Evolutionary conservation across 1,140 invertebrate genomes (phyloP), one percentile per base, ranked within the genome.

Genomic region (Pogonomyrmex californicus): DNA sequence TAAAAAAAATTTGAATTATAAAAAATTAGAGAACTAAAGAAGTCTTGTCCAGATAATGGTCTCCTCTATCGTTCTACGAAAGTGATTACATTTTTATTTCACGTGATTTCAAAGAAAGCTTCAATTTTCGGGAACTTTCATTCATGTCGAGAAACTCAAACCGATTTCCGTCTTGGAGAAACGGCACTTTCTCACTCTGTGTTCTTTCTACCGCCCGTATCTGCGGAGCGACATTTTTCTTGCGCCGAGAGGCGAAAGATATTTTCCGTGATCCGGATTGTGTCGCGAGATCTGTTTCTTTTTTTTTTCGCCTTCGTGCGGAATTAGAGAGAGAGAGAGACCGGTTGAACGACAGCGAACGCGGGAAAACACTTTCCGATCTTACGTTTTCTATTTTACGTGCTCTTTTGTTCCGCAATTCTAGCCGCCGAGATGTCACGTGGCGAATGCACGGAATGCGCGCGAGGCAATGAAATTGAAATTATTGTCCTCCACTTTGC

Each of bases 321-420:
- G 12, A n/a, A 33, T 82, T 14, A 47, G 91, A 89, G 90, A 87
- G 81, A 47, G 91, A 89, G 90, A 23, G 23, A 87, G 81, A 92
- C 92, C 86, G 87, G 91, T 92, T 73, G 79, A 76, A 63, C 86
- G 73, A 68, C 17, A 44, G 68, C 60, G 54, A 73, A 90, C 90
- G 87, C 76, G 70, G 86, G 88, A 93, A 93, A 94, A 93, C 91
- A 93, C 91, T 93, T 91, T 82, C 79, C 88, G 85, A 81, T 91
- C 85, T 89, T 78, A 75, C 78, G 86, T 82, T 88, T 91, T 91
- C 85, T 86, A 88, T 88, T 23, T 78, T 81, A 65, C 38, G 30
- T 85, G 82, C 78, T 86, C 65, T 85, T 87, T 70, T 17, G 14
- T 91, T 87, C 82, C 83, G 87, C 70, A 82, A 90, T 9, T 47